Evolutionary conservation across 1,140 invertebrate genomes (phyloP), one percentile per base, ranked within the genome.

Genomic region (Acromyrmex charruanus): DNA sequence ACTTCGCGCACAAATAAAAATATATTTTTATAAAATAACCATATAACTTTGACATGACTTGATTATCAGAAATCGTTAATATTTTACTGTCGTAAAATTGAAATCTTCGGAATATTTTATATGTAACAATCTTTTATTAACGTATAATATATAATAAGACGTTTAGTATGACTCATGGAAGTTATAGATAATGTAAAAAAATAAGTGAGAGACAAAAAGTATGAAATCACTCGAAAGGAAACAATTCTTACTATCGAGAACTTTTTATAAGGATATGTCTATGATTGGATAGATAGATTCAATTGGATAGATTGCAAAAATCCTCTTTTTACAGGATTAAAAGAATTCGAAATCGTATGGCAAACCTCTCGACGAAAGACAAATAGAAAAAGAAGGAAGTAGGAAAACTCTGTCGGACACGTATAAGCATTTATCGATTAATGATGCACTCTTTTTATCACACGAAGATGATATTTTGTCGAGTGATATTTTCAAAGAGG

Each of bases 391-490:
- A 39, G 49, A 77, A 31, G 49, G 18, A 3, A 28, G 9, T 16
- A 9, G 16, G 28, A 51, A 79, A 25, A 44, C 9, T 39, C 39
- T 79, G 3, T 3, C 7, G 2, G 25, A 12, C 1, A 58, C 9
- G 18, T 3, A 49, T 9, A n/a, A 79, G 18, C 49, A 44, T 81
- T 81, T 71, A 44, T 81, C 66, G 49, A 71, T 68, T 69, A 44
- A 71, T 21, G 16, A 39, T 28, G 49, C 16, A 51, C 12, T 51
- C 21, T 53, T 39, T 31, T 71, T 71, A 71, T 81, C 31, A n/a
- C 16, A 35, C 7, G 7, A 21, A 25, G 10, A 0, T 55, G n/a
- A 9, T 58, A 35, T 14, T 55, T 21, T 12, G 35, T 18, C 25
- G 35, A 72, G 25, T 21, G 75, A 75, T 44, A 49, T 74, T 74